phyloP scores from a whole-genome alignment of 2,113 vertebrate genomes.

The Bettongia penicillata region DNA sequence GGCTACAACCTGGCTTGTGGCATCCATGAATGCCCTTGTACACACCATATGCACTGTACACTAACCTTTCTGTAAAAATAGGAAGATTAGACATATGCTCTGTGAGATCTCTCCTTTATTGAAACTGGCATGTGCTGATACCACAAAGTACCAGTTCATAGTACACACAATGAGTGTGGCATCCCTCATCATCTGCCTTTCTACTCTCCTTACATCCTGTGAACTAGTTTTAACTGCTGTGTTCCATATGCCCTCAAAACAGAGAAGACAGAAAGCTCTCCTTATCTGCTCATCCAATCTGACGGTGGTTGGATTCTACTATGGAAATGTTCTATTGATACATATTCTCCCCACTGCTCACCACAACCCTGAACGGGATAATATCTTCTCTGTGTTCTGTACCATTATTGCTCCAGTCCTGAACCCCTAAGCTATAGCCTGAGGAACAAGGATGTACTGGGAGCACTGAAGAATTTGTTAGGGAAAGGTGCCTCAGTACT shows the following conservation, averaged over 20 bases:
- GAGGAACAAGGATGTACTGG: constrained; percentile 37
- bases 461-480: constrained; percentile 4
- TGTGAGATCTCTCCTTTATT: constrained; percentile 74
- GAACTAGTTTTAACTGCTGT: constrained; percentile 38
- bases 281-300: constrained; percentile 61
- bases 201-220: constrained; percentile 39
- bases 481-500: neutral
- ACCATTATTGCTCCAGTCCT: constrained; percentile 36
- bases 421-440: constrained; percentile 50
- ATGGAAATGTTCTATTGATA: constrained; percentile 51
- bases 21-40: constrained; percentile 49
- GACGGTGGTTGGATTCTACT: constrained; percentile 52
- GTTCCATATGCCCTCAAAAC: constrained; percentile 27
- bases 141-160: neutral
- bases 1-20: constrained; percentile 55
- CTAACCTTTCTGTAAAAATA: constrained; percentile 57
- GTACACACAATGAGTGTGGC: constrained; percentile 24
- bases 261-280: constrained; percentile 41
- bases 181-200: constrained; percentile 32
- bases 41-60: constrained; percentile 66
- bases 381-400: constrained; percentile 54
- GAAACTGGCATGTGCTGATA: constrained; percentile 16
- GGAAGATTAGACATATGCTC: constrained; percentile 70
- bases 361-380: constrained; percentile 34
- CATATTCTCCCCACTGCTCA: constrained; percentile 41